phyloP scores from a whole-genome alignment of 2,888 invertebrate species.

The Apamea sordens region DNA sequence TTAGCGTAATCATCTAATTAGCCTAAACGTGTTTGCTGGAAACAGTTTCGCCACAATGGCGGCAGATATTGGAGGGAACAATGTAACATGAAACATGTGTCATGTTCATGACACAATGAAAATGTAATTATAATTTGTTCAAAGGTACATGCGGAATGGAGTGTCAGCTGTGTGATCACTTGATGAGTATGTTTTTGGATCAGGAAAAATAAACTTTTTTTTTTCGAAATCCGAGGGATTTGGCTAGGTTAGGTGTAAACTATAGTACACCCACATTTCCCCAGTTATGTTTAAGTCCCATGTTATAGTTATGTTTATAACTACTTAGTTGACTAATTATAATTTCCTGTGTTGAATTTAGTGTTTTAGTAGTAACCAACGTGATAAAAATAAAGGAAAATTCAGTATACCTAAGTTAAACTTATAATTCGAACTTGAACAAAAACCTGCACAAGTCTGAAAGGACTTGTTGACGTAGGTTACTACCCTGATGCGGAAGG shows the following conservation, averaged over 20 bases:
- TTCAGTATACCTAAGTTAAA: too few species aligned
- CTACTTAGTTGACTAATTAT: background rate
- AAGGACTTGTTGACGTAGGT: background rate
- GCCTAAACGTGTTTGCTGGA: conserved; percentile 44
- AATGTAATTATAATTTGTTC: conserved; percentile 52
- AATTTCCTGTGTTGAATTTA: background rate
- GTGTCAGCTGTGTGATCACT: background rate
- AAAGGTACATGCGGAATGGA: conserved; percentile 11
- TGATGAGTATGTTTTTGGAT: background rate
- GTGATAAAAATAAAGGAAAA: background rate
- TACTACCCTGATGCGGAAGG: too few species aligned
- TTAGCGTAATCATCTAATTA: conserved; percentile 54
- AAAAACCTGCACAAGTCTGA: background rate
- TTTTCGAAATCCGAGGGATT: background rate
- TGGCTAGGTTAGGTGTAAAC: background rate
- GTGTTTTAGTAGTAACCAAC: background rate
- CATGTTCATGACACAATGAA: conserved; percentile 22
- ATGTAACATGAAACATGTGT: conserved; percentile 26
- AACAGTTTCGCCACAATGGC: conserved; percentile 50
- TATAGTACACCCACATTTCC: background rate
- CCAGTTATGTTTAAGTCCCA: background rate
- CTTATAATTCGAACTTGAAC: background rate
- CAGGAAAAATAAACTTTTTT: background rate
- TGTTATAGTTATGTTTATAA: background rate
- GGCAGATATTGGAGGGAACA: conserved; percentile 38